These are phyloP conservation scores for Pyrocoelia pectoralis DNA, from an alignment of 2,888 invertebrate genomes.

Conservation along the genomic window DNA sequence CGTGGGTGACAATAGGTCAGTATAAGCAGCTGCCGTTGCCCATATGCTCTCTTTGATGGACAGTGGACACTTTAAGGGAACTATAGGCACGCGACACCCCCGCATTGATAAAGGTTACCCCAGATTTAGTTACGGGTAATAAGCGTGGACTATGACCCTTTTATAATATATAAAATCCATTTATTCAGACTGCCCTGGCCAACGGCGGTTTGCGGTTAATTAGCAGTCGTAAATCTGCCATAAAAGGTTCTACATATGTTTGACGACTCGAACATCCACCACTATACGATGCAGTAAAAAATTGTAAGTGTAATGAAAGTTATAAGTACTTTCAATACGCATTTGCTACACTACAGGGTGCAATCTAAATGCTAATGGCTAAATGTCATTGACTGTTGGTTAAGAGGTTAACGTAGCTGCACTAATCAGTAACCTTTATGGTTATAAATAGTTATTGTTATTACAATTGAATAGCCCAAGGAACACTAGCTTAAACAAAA, in stretches of 20 bases:
- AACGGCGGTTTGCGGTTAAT: slow-evolving; percentile 51
- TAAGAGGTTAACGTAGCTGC: slow-evolving; percentile 57
- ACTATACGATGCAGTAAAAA: slow-evolving; percentile 49
- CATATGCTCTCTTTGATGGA: slow-evolving; percentile 57
- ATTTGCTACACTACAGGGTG: slow-evolving; percentile 56
- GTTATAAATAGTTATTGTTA: slow-evolving; percentile 17
- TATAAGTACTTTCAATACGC: slow-evolving; percentile 46
- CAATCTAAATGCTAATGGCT: slow-evolving; percentile 61
- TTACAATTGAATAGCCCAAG: slow-evolving; percentile 12
- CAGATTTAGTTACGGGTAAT: slow-evolving; percentile 61
- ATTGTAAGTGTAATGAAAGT: slow-evolving; percentile 51
- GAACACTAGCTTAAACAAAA: neutral
- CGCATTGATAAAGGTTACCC: slow-evolving; percentile 52
- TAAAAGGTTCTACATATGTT: slow-evolving; percentile 47
- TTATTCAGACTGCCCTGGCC: slow-evolving; percentile 37
- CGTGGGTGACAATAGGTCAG: slow-evolving; percentile 57
- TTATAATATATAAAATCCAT: slow-evolving; percentile 38
- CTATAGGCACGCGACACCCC: slow-evolving; percentile 52
- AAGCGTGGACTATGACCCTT: slow-evolving; percentile 50
- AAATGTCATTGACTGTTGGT: slow-evolving; percentile 51
- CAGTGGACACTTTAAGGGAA: slow-evolving; percentile 52
- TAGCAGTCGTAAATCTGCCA: slow-evolving; percentile 56
- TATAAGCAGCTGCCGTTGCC: slow-evolving; percentile 53
- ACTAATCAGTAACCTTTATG: slow-evolving; percentile 48
- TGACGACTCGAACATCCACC: slow-evolving; percentile 49